phyloP scores from a whole-genome alignment of 53 echinoderm and acorn worm genomes.

The Paracentrotus lividus region DNA sequence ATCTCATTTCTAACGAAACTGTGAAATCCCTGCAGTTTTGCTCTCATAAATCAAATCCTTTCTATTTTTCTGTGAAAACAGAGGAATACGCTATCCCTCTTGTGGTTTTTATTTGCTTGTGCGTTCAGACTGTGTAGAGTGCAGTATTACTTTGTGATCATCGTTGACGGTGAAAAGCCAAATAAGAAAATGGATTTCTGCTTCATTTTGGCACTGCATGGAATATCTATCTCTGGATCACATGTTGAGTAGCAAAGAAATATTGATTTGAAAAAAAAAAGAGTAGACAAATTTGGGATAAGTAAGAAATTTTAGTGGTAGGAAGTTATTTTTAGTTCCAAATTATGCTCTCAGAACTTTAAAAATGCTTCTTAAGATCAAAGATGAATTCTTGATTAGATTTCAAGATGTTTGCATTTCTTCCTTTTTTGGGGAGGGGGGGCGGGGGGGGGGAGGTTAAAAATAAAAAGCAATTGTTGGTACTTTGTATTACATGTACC shows the following conservation, averaged over 20 bases:
- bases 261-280: too few relatives aligned
- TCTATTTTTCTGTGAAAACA: neutral
- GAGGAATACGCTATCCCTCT: neutral
- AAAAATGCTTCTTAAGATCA: too few relatives aligned
- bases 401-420: too few relatives aligned
- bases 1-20: constrained; percentile 15
- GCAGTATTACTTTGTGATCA: neutral
- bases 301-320: too few relatives aligned
- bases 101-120: neutral
- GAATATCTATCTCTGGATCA: neutral
- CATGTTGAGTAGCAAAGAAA: neutral
- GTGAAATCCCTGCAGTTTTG: neutral
- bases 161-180: neutral
- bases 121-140: neutral
- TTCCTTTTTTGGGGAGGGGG: too few relatives aligned
- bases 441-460: too few relatives aligned
- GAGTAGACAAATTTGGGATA: too few relatives aligned
- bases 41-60: constrained; percentile 32
- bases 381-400: too few relatives aligned
- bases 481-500: too few relatives aligned
- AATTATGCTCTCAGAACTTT: too few relatives aligned
- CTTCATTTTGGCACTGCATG: neutral
- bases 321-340: neutral
- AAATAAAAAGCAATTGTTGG: too few relatives aligned
- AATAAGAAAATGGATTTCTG: neutral